Evolutionary conservation across 2,797 vertebrate genomes (phyloP).

Genomic region (Schizopygopsis pylzovi): DNA sequence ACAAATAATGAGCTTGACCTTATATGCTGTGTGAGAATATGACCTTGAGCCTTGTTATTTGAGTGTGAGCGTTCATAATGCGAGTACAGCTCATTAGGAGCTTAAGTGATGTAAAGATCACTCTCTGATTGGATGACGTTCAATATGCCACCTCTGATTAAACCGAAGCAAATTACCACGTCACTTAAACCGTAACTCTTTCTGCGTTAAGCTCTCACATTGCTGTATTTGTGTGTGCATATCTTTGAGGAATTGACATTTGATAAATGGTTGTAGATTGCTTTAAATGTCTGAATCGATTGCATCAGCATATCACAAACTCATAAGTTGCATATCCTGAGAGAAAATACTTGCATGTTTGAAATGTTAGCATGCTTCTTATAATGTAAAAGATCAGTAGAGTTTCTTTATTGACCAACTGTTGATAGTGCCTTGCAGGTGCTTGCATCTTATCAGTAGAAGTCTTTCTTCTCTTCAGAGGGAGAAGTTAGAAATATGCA

Average conservation of each 20-base stretch:
- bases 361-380: slow-evolving; percentile 24
- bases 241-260: neutral
- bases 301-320: slow-evolving; percentile 45
- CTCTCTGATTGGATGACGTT: slow-evolving; percentile 34
- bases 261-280: slow-evolving; percentile 39
- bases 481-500: slow-evolving; percentile 43
- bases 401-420: slow-evolving; percentile 51
- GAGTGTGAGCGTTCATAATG: neutral
- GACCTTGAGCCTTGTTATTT: slow-evolving; percentile 29
- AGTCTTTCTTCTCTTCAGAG: slow-evolving; percentile 10
- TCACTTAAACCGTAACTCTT: slow-evolving; percentile 16
- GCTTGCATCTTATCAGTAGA: slow-evolving; percentile 13
- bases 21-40: neutral
- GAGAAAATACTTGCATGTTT: slow-evolving; percentile 14
- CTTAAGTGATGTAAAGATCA: slow-evolving; percentile 37
- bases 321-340: slow-evolving; percentile 35
- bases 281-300: slow-evolving; percentile 37
- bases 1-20: slow-evolving; percentile 32
- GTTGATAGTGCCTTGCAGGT: slow-evolving; percentile 40
- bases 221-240: slow-evolving; percentile 7
- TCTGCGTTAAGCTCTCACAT: slow-evolving; percentile 10
- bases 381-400: slow-evolving; percentile 1
- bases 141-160: slow-evolving; percentile 35
- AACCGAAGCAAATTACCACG: slow-evolving; percentile 28
- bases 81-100: slow-evolving; percentile 25